Base-by-base conservation (phyloP, 2,113 vertebrate genomes). In the Condylura cristata region DNA sequence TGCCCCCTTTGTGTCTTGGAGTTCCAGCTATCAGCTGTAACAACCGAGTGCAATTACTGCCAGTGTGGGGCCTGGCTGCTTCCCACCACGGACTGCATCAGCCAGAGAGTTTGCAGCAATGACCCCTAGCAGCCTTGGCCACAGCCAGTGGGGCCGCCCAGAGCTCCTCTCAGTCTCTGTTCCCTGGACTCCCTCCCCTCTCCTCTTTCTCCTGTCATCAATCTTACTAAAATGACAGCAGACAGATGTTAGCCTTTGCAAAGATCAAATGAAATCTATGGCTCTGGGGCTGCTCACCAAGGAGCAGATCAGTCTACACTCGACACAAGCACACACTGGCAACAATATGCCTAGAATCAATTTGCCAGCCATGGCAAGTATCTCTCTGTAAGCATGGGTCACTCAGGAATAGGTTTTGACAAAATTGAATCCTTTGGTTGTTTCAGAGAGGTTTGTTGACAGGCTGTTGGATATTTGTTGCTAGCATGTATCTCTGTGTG, bases 181-280 rank as follows among this genome's bases (percentile, higher is more conserved):
- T 97, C 96, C 94, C 96, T 86, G 53, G 10, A 68, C 87, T 84
- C 87, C 39, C 84, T 95, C 97, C 96, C 97, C 97, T 97, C 98
- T 96, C 96, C 98, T 97, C 98, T 98, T 98, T 98, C 98, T 96
- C 98, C 98, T 99, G 99, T 98, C 99, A 99, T 99, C 99, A 99
- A 99, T 99, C 99, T 99, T 99, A 98, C 98, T 99, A 98, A 99
- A 99, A 99, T 99, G 99, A 99, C 99, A 99, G 99, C 98, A 99
- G 99, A 99, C 99, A 99, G 99, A 99, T 99, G 99, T 99, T 99
- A 99, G 99, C 99, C 99, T 99, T 99, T 99, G 98, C 99, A 99
- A 99, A 99, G 99, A 99, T 99, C 99, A 99, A 99, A 99, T 99
- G 99, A 99, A 99, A 99, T 99, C 99, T 98, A 98, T 99, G 98